Percentiles rank a stretch among this genome's conserved stretches.
phyloP scores from a whole-genome alignment of 2,888 invertebrate species.

The Psylliodes chrysocephalus region DNA sequence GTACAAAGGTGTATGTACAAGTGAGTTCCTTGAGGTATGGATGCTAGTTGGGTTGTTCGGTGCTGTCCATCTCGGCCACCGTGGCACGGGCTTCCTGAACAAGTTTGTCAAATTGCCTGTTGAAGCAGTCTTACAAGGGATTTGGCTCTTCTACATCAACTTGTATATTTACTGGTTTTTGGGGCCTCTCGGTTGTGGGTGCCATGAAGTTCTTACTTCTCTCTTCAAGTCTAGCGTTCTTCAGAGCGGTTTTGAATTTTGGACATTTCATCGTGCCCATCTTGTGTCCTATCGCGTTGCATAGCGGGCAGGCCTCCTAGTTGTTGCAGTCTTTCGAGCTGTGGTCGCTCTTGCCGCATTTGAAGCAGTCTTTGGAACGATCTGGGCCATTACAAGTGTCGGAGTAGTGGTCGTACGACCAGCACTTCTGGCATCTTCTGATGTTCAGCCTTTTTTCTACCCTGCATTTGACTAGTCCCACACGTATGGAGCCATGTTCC shows the following conservation, averaged over 20 bases:
- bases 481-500: not conserved
- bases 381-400: constrained; percentile 1
- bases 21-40: no score
- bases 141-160: no score
- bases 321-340: not conserved
- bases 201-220: not conserved
- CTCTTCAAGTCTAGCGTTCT: not conserved
- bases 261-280: constrained; percentile 10
- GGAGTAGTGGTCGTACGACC: constrained; percentile 17
- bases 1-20: no score
- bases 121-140: no score
- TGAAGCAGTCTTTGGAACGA: constrained; percentile 1
- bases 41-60: no score
- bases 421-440: constrained; percentile 12
- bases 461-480: constrained; percentile 15
- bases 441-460: not conserved
- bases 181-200: not conserved
- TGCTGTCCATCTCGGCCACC: not conserved
- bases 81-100: not conserved
- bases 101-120: not conserved
- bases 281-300: constrained; percentile 2
- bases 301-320: not conserved
- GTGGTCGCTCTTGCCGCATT: constrained; percentile 5
- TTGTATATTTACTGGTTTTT: not conserved
- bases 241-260: constrained; percentile 9